A percentile compares a stretch with the other conserved stretches of the same genome.
These are phyloP conservation scores for Hypselothyrea guttata DNA, from an alignment of 2,888 invertebrate genomes.

Conservation along the genomic window DNA sequence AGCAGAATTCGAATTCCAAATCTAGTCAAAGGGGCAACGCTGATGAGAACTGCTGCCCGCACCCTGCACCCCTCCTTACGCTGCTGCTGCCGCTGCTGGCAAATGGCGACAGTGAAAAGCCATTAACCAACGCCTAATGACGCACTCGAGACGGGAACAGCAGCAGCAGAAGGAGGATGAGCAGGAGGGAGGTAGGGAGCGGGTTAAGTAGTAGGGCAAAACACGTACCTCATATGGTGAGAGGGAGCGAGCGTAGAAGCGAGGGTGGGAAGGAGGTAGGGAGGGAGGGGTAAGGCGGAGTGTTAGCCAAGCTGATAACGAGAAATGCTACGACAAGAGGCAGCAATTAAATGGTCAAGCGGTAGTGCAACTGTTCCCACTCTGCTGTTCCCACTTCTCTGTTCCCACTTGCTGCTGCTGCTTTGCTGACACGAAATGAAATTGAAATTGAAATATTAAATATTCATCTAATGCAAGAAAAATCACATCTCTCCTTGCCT, in stretches of 20 bases:
- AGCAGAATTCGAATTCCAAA: too few species aligned
- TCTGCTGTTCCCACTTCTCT: not conserved
- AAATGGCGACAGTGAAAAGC: constrained; percentile 72
- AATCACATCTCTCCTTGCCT: constrained; percentile 58
- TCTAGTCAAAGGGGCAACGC: too few species aligned
- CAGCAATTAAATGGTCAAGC: constrained; percentile 53
- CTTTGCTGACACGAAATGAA: constrained; percentile 41
- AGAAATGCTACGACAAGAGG: constrained; percentile 28
- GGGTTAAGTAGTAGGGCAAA: too few species aligned
- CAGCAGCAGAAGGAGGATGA: too few species aligned
- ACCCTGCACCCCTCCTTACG: too few species aligned
- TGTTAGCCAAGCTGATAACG: constrained; percentile 59
- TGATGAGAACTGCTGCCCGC: too few species aligned
- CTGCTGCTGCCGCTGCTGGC: constrained; percentile 24
- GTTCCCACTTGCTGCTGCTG: not conserved
- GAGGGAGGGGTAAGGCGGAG: constrained; percentile 24
- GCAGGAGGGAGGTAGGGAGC: not conserved
- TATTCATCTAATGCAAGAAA: constrained; percentile 64
- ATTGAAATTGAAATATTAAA: constrained; percentile 73
- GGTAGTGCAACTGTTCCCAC: constrained; percentile 26
- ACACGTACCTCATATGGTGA: too few species aligned
- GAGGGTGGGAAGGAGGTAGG: not conserved
- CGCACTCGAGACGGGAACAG: constrained; percentile 59
- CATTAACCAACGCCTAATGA: constrained; percentile 77
- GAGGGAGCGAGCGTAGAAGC: constrained; percentile 9